Conservation (phyloP, 2,888 invertebrate genomes). For the Trichogramma dendrolimi region DNA sequence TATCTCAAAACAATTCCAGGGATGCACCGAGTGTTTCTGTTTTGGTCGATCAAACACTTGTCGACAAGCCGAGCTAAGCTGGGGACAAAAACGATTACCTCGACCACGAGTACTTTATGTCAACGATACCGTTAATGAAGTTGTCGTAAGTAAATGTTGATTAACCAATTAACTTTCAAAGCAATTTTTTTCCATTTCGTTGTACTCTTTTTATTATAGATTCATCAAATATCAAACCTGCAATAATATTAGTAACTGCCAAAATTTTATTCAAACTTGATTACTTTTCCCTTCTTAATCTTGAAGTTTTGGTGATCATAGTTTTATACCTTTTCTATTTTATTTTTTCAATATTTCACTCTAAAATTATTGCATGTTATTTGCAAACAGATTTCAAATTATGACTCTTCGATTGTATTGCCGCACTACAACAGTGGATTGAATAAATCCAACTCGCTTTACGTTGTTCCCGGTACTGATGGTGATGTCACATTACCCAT, state of each 20-base stretch:
- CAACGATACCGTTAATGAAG: constrained; percentile 43
- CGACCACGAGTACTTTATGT: constrained; percentile 51
- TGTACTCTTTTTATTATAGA: too few species aligned
- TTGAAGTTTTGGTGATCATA: not conserved
- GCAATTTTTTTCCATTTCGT: too few species aligned
- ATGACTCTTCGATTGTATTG: constrained; percentile 37
- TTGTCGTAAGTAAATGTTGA: constrained; percentile 36
- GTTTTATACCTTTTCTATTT: not conserved
- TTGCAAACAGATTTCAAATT: constrained; percentile 40
- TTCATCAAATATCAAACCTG: not conserved
- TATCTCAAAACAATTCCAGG: constrained; percentile 74
- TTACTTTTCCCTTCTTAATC: not conserved
- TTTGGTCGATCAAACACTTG: constrained; percentile 82
- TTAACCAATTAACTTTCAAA: not conserved
- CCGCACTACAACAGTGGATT: constrained; percentile 52
- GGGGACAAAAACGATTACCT: constrained; percentile 72
- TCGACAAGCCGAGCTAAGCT: constrained; percentile 73
- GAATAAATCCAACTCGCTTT: constrained; percentile 59
- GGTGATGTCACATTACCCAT: constrained; percentile 57
- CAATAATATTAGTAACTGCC: not conserved
- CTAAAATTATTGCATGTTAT: not conserved
- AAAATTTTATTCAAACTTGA: too few species aligned
- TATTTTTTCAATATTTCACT: not conserved
- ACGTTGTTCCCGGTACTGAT: constrained; percentile 61
- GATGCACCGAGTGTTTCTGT: constrained; percentile 95